Percentiles rank a stretch among this genome's conserved stretches.
These are phyloP conservation scores for Acanthopagrus latus DNA, from an alignment of 2,797 vertebrate species.

Conservation along the genomic window DNA sequence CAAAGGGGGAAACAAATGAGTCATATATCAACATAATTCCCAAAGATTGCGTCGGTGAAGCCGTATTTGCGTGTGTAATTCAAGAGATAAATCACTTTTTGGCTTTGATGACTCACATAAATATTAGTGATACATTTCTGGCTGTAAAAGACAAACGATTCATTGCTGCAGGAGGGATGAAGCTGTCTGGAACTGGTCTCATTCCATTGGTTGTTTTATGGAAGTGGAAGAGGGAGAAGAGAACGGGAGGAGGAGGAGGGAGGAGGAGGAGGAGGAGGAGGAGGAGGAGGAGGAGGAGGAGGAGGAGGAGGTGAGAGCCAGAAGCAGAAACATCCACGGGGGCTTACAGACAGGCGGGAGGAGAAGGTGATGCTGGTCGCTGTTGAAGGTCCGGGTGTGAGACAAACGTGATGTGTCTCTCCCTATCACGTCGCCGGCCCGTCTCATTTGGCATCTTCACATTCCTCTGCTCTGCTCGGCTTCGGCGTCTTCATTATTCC, in stretches of 20 bases:
- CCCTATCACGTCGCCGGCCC: constrained; percentile 8
- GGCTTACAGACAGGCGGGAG: constrained; percentile 13
- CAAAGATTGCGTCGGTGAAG: neutral
- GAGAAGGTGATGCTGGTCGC: constrained; percentile 28
- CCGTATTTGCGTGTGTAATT: constrained; percentile 2
- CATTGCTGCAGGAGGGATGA: constrained; percentile 27
- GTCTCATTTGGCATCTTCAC: constrained; percentile 29
- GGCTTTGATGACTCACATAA: neutral
- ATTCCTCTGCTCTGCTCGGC: constrained; percentile 21
- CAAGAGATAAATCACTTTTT: neutral
- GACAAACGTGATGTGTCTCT: constrained; percentile 41
- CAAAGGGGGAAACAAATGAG: neutral
- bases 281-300: no score
- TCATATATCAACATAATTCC: neutral
- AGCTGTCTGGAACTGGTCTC: constrained; percentile 52
- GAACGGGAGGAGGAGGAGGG: constrained; percentile 32
- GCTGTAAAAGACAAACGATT: constrained; percentile 6
- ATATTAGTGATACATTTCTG: constrained; percentile 14
- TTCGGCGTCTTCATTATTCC: constrained; percentile 6
- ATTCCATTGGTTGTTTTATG: constrained; percentile 49
- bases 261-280: constrained; percentile 18
- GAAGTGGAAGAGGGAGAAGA: constrained; percentile 41
- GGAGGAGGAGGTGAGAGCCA: constrained; percentile 4
- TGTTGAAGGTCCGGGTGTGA: constrained; percentile 53
- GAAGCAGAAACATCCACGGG: constrained; percentile 29